Base-by-base conservation (phyloP, 2,113 vertebrate genomes). In the Danionella cerebrum region DNA sequence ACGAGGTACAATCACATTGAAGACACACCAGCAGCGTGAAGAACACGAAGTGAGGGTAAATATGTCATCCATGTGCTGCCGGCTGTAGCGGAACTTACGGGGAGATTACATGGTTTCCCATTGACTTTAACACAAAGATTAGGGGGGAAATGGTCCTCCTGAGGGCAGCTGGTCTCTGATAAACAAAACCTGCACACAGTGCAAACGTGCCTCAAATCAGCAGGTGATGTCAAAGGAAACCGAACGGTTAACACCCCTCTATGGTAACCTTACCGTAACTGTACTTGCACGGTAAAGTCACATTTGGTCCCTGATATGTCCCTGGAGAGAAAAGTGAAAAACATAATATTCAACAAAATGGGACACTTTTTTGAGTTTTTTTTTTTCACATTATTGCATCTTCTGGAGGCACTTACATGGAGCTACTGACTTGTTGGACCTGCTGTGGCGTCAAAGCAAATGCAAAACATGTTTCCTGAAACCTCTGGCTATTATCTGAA, bases 251-350 rank as follows among this genome's bases (percentile, higher is more conserved):
- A n/a, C n/a, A n/a, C n/a, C n/a, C n/a, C n/a, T n/a, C n/a, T n/a
- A n/a, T n/a, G n/a, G n/a, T n/a, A n/a, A n/a, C 10, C 36, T 62
- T 83, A 94, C 91, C 96, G 92, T 89, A 99, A 82, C 88, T 99
- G 96, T 85, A 99, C 95, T 88, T 99, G 96, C 79, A 99, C 96
- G 71, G 94, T 97, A 85, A 98, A 99, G 88, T 99, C 96, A 82
- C 96, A 98, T 85, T 97, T 98, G 92, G 92, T 94, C 91, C 93
- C 96, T 82, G 95, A 97, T 90, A 97, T 96, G 91, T 99, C 96
- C 95, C 96, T 98, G 38, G 5, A 75, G 65, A 71, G 82, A 71
- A 83, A 16, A 70, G 78, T 7, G 12, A 13, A 16, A 24, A 52
- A 45, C 12, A n/a, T n/a, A n/a, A n/a, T n/a, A n/a, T n/a, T n/a